phyloP scores from a whole-genome alignment of 2,113 vertebrate species.

The Fulica atra region DNA sequence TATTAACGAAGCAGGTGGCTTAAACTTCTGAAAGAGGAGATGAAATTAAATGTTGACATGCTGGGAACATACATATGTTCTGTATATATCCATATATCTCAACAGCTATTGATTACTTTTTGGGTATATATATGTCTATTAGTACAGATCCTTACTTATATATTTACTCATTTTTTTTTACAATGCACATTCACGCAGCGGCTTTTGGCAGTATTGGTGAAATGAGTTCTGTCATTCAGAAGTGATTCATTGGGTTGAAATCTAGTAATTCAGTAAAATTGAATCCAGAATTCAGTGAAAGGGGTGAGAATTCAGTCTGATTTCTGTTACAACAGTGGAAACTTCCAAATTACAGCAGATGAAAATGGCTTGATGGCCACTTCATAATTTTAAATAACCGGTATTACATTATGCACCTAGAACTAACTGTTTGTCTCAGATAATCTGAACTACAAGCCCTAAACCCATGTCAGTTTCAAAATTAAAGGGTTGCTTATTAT shows the following conservation, averaged over 20 bases:
- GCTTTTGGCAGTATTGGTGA: background rate
- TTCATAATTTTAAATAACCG: background rate
- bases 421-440: background rate
- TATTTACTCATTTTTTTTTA: background rate
- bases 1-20: slow-evolving; percentile 1
- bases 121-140: background rate
- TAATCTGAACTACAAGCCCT: slow-evolving; percentile 2
- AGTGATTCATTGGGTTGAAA: background rate
- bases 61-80: background rate
- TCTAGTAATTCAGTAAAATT: background rate
- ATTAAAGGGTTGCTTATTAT: background rate
- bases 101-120: background rate
- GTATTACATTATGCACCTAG: background rate
- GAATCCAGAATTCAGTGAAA: background rate
- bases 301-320: background rate
- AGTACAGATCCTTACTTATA: background rate
- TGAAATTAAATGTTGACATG: background rate
- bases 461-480: background rate
- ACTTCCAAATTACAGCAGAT: background rate
- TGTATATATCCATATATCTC: background rate
- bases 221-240: background rate
- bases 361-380: background rate
- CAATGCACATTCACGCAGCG: background rate
- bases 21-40: slow-evolving; percentile 6
- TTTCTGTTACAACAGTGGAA: background rate